A percentile compares a stretch with the other conserved stretches of the same genome.
These are phyloP conservation scores for Parazoanthus atlanticus DNA, from an alignment of 92 coral and sea anemone species.

Conservation along the genomic window DNA sequence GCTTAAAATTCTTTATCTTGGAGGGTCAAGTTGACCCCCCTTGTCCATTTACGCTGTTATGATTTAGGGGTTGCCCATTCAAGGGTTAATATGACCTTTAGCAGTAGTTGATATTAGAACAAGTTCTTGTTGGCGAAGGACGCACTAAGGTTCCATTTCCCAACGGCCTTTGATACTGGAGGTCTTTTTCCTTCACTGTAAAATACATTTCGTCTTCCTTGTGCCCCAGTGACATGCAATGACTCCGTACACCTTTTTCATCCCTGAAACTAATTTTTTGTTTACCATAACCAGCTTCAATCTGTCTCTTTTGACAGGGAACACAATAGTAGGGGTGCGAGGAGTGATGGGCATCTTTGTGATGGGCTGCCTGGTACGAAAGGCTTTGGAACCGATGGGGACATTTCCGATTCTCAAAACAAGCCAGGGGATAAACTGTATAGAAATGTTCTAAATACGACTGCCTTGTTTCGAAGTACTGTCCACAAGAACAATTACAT, in stretches of 20 bases:
- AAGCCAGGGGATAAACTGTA: conserved; percentile 87
- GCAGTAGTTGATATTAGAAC: conserved; percentile 77
- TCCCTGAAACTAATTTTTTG: conserved; percentile 80
- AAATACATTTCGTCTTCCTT: conserved; percentile 81
- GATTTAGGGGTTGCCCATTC: too few relatives aligned
- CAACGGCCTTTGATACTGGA: conserved; percentile 32
- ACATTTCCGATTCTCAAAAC: conserved; percentile 96
- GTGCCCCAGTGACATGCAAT: conserved; percentile 76
- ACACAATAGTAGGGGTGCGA: conserved; percentile 85
- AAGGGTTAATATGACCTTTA: background rate
- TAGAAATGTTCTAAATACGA: conserved; percentile 91
- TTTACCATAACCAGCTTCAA: conserved; percentile 44
- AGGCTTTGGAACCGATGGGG: conserved; percentile 92
- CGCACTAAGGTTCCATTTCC: conserved; percentile 36
- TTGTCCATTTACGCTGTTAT: too few relatives aligned
- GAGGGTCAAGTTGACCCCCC: too few relatives aligned
- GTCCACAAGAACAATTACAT: conserved; percentile 95
- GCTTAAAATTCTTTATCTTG: too few relatives aligned
- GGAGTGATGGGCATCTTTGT: conserved; percentile 76
- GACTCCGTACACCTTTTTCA: conserved; percentile 76
- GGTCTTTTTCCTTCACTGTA: conserved; percentile 37
- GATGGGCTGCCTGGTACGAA: conserved; percentile 84
- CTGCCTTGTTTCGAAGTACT: conserved; percentile 80
- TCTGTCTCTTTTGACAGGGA: conserved; percentile 77
- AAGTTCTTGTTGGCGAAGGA: conserved; percentile 65